A percentile compares a stretch with the other conserved stretches of the same genome.
phyloP scores from a whole-genome alignment of 1,140 invertebrate genomes.

The Phymastichus coffea region DNA sequence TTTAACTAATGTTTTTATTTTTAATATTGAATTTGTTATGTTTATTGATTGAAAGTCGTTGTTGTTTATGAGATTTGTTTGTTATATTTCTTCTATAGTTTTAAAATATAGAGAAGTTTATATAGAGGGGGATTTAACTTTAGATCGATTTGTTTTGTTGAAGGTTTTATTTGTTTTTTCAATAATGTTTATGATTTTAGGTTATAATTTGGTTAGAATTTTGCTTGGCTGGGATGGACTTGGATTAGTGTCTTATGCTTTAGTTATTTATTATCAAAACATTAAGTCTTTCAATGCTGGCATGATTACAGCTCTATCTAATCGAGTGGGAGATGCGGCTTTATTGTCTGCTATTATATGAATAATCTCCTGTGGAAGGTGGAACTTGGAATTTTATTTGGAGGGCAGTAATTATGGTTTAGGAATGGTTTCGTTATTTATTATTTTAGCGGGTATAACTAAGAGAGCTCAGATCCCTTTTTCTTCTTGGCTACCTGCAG shows the following conservation, averaged over 20 bases:
- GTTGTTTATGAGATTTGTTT: constrained; percentile 61
- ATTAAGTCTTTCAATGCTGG: constrained; percentile 61
- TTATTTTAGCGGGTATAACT: constrained; percentile 62
- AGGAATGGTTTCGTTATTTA: constrained; percentile 63
- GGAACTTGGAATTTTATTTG: constrained; percentile 59
- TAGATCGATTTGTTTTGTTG: constrained; percentile 61
- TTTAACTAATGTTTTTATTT: constrained; percentile 56
- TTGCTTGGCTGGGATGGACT: constrained; percentile 70
- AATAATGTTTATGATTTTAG: constrained; percentile 70
- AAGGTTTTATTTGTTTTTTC: constrained; percentile 66
- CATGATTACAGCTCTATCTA: constrained; percentile 63
- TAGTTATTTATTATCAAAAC: constrained; percentile 68
- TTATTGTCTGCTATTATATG: constrained; percentile 61
- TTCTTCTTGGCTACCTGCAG: constrained; percentile 67
- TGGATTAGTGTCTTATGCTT: constrained; percentile 66
- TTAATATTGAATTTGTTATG: constrained; percentile 55
- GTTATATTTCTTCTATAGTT: constrained; percentile 65
- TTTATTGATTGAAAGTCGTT: constrained; percentile 63
- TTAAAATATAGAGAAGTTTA: constrained; percentile 63
- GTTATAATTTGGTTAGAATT: constrained; percentile 67
- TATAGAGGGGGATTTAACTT: constrained; percentile 57
- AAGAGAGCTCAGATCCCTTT: constrained; percentile 76
- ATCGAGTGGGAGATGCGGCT: constrained; percentile 64
- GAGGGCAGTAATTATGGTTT: constrained; percentile 62
- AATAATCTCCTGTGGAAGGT: constrained; percentile 58